phyloP scores from a whole-genome alignment of 1,140 invertebrate genomes.

The Panulirus ornatus region DNA sequence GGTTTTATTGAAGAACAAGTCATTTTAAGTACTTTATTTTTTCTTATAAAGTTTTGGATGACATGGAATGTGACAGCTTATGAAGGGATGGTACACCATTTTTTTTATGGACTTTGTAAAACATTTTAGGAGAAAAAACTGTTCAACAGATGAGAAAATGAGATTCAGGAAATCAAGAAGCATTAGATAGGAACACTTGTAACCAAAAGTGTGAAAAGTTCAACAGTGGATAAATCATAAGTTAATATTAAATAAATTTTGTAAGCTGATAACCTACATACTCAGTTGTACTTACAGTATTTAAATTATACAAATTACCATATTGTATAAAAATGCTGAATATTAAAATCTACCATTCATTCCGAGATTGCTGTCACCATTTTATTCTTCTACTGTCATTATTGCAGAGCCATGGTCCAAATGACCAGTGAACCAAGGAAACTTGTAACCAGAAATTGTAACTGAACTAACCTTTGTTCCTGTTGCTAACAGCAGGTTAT shows the following conservation, averaged over 20 bases:
- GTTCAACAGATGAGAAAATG: background rate
- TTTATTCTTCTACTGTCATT: background rate
- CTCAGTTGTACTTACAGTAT: background rate
- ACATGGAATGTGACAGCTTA: conserved; percentile 52
- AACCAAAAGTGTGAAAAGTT: background rate
- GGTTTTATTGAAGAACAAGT: no score
- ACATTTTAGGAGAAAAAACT: background rate
- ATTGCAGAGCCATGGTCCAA: background rate
- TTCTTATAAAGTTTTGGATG: conserved; percentile 29
- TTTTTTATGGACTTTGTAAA: no score
- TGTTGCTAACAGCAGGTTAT: background rate
- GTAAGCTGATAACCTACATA: no score
- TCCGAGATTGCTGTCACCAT: background rate
- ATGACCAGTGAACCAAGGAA: no score
- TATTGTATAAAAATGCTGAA: background rate
- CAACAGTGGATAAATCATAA: background rate
- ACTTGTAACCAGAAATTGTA: background rate
- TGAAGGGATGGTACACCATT: conserved; percentile 22
- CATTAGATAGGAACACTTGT: background rate
- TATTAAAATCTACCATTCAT: background rate
- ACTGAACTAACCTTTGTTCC: background rate
- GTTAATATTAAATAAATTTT: conserved; percentile 4
- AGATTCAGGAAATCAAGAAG: background rate
- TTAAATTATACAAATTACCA: background rate
- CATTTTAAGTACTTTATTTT: no score